Percentiles rank a stretch among this genome's conserved stretches.
phyloP scores from a whole-genome alignment of 2,113 vertebrate species.

The Ailurus styani region DNA sequence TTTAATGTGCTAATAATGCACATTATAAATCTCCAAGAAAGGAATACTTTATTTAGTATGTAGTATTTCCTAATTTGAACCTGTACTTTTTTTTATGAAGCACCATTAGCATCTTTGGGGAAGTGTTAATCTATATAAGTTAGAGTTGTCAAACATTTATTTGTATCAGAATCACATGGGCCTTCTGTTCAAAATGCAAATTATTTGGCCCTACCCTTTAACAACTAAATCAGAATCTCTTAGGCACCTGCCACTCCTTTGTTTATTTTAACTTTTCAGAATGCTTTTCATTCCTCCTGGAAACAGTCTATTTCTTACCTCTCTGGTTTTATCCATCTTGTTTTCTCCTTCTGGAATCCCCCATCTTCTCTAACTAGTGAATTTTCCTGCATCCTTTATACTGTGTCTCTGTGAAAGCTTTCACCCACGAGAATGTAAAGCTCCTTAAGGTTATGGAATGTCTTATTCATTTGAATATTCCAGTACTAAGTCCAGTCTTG shows the following conservation, averaged over 20 bases:
- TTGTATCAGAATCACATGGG: neutral
- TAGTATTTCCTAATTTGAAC: neutral
- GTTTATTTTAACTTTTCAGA: neutral
- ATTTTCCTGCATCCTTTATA: neutral
- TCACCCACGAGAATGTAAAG: neutral
- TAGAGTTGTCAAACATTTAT: neutral
- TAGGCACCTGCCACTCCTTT: neutral
- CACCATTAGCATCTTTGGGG: neutral
- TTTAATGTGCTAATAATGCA: neutral
- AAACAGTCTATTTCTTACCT: neutral
- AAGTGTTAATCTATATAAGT: neutral
- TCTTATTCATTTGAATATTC: neutral
- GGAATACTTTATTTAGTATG: neutral
- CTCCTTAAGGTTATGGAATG: neutral
- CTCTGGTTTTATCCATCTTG: neutral
- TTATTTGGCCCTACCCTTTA: neutral
- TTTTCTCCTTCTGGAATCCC: neutral
- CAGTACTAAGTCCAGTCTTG: neutral
- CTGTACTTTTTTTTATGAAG: neutral
- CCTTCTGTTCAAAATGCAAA: constrained; percentile 20
- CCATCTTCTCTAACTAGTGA: neutral
- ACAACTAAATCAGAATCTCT: neutral
- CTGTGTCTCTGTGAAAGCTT: neutral
- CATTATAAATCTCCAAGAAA: constrained; percentile 17
- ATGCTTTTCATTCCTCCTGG: neutral